Evolutionary conservation across 2,888 invertebrate species (phyloP).

Genomic region (Chloroclystis v-ata): DNA sequence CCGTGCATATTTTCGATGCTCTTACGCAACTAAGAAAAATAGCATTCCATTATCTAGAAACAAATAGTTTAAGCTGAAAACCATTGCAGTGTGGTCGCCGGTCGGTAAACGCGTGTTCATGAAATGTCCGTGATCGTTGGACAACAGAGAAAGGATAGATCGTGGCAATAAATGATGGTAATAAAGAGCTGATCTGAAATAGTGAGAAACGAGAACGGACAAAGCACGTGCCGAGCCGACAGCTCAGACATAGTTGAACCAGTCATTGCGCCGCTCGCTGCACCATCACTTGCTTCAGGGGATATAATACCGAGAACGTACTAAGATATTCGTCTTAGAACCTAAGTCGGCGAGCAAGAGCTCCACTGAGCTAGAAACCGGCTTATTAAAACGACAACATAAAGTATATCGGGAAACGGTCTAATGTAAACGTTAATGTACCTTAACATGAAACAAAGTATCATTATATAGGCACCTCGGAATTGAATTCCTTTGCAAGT

Average conservation of each 20-base stretch:
- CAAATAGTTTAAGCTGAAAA: constrained; percentile 21
- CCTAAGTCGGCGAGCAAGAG: constrained; percentile 22
- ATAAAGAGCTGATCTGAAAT: constrained; percentile 44
- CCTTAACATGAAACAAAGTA: constrained; percentile 17
- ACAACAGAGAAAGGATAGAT: constrained; percentile 49
- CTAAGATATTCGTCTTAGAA: constrained; percentile 12
- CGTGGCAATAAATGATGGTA: constrained; percentile 43
- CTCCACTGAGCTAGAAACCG: constrained; percentile 25
- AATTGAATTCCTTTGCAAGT: neutral
- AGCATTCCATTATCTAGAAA: constrained; percentile 17
- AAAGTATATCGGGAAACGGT: constrained; percentile 16
- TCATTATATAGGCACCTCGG: constrained; percentile 14
- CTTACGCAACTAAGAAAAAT: constrained; percentile 15
- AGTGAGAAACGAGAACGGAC: constrained; percentile 33
- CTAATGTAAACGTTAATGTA: constrained; percentile 15
- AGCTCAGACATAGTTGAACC: constrained; percentile 24
- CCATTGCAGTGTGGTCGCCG: constrained; percentile 33
- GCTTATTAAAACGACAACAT: constrained; percentile 17
- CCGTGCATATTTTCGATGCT: constrained; percentile 16
- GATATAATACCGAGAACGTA: constrained; percentile 8
- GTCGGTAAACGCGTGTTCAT: constrained; percentile 27
- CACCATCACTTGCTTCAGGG: constrained; percentile 5
- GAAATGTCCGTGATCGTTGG: constrained; percentile 34
- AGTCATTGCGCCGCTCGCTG: constrained; percentile 1
- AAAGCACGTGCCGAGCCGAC: constrained; percentile 28